Base-by-base conservation (phyloP, 1,140 invertebrate genomes). In the Pemphigus obesinymphae region DNA sequence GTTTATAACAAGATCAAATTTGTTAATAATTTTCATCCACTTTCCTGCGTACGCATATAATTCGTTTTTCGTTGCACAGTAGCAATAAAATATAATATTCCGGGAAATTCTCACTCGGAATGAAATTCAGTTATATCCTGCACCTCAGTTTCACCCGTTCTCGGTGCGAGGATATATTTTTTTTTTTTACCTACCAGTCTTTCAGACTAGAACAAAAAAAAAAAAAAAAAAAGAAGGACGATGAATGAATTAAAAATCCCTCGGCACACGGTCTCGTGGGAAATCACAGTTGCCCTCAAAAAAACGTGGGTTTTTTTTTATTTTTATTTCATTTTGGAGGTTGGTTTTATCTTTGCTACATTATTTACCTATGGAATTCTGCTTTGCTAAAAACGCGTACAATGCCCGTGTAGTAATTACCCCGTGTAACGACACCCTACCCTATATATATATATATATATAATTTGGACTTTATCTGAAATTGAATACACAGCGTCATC, bases 191-290 rank as follows among this genome's bases (percentile, higher is more conserved):
- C 70, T 70, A 15, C 15, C 66, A 73, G 26, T 73, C 70, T 31
- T 73, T 73, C 70, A 73, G 43, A 73, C 40, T 78, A 63, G 26
- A 80, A 63, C 34, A 63, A 76, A 80, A 80, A 43, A 73, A 29
- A 48, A 45, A n/a, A 72, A 29, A 72, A 72, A 72, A 78, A 55
- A 61, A 61, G 29, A 80, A 80, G 76, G 26, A 63, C 76, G 76
- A 80, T 45, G 76, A 80, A 80, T 80, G 76, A 80, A 80, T 80
- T 80, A 80, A 80, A 80, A 80, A 80, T 80, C 76, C 76, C 53
- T 2, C 31, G 37, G 37, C 55, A 80, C 76, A 40, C 31, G 34
- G 76, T 43, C 76, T 80, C 76, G 76, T 80, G 76, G 76, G 76
- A 80, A 80, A 80, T 80, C 76, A 80, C 76, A 80, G 76, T 80